These are phyloP conservation scores for Calosoma granatense DNA, from an alignment of 1,140 invertebrate species.

Conservation along the genomic window DNA sequence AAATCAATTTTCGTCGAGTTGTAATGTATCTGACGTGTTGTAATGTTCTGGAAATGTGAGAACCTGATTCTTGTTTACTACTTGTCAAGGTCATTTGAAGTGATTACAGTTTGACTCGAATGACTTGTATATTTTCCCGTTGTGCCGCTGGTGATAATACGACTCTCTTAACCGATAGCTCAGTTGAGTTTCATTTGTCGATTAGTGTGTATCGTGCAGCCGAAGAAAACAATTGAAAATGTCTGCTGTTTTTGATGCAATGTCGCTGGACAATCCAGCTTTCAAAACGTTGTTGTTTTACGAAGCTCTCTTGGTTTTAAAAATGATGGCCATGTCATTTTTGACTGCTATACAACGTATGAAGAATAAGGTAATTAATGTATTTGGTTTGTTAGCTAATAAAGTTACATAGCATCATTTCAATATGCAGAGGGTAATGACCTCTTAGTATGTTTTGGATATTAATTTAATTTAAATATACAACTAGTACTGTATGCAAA, in stretches of 20 bases:
- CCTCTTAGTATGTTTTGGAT: too few species aligned
- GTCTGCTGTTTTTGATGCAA: neutral
- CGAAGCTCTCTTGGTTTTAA: slow-evolving; percentile 40
- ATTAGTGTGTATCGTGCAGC: too few species aligned
- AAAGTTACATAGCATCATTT: neutral
- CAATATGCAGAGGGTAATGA: too few species aligned
- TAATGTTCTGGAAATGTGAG: too few species aligned
- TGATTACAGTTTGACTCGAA: neutral
- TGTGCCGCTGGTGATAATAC: too few species aligned
- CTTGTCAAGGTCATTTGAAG: neutral
- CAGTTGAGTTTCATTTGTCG: neutral
- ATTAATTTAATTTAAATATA: too few species aligned
- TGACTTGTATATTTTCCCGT: neutral
- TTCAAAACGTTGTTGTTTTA: slow-evolving; percentile 41
- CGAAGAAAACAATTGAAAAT: neutral
- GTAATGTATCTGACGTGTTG: too few species aligned
- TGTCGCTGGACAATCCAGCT: slow-evolving; percentile 31
- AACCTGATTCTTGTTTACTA: too few species aligned
- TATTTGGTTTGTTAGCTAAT: slow-evolving; percentile 10
- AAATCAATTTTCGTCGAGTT: too few species aligned
- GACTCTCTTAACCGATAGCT: too few species aligned
- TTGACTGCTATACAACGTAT: slow-evolving; percentile 38
- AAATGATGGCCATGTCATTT: slow-evolving; percentile 39
- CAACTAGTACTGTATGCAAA: too few species aligned
- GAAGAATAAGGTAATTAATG: slow-evolving; percentile 29